phyloP scores from a whole-genome alignment of 2,113 vertebrate species.

The Isichthys henryi region DNA sequence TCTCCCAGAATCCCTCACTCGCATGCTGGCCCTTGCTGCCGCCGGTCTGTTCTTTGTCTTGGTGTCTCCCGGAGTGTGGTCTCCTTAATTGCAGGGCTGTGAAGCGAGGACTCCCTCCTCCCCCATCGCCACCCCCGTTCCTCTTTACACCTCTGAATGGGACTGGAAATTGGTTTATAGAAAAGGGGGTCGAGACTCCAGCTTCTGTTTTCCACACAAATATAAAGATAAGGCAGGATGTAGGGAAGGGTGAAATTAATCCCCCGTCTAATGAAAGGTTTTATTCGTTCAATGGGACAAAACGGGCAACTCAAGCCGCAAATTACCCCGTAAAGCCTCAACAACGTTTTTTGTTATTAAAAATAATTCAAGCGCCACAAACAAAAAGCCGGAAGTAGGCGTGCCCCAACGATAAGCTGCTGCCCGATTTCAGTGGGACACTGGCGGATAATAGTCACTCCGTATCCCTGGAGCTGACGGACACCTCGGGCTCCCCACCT shows the following conservation, averaged over 20 bases:
- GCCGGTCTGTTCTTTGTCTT: slow-evolving; percentile 44
- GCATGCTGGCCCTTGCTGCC: background rate
- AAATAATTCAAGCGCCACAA: background rate
- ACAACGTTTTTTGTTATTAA: slow-evolving; percentile 20
- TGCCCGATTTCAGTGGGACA: background rate
- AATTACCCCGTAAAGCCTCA: slow-evolving; percentile 41
- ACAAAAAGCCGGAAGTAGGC: background rate
- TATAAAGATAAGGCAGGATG: slow-evolving; percentile 39
- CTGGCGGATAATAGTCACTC: background rate
- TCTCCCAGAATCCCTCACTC: slow-evolving; percentile 24
- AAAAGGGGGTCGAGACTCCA: slow-evolving; percentile 36
- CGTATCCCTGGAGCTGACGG: background rate
- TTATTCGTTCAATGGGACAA: slow-evolving; percentile 35
- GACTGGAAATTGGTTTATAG: slow-evolving; percentile 42
- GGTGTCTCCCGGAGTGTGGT: slow-evolving; percentile 40
- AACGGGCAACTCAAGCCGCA: slow-evolving; percentile 38
- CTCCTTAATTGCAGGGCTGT: slow-evolving; percentile 54
- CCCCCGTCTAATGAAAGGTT: slow-evolving; percentile 34
- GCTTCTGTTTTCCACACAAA: slow-evolving; percentile 49
- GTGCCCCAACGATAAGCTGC: background rate
- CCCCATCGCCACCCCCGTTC: slow-evolving; percentile 23
- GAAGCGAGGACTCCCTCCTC: slow-evolving; percentile 41
- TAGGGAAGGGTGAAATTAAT: slow-evolving; percentile 43
- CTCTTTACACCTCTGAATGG: slow-evolving; percentile 29
- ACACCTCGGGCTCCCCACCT: background rate